Percentiles rank a stretch among this genome's conserved stretches.
phyloP scores from a whole-genome alignment of 1,140 invertebrate species.

The Odontomachus brunneus region DNA sequence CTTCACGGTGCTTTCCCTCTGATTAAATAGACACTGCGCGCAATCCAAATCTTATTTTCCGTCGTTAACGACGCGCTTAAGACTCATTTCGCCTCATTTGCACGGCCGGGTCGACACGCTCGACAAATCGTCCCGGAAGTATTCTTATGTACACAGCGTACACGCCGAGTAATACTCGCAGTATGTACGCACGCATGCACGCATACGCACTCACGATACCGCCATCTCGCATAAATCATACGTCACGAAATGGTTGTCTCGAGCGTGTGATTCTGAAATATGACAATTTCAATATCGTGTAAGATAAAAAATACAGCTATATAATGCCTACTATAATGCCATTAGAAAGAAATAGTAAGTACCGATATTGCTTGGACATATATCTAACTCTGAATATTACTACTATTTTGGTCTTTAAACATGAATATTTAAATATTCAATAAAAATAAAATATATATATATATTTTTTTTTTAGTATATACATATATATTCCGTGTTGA shows the following conservation, averaged over 20 bases:
- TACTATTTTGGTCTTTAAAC: no score
- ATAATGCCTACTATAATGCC: no score
- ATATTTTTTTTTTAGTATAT: no score
- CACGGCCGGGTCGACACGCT: neutral
- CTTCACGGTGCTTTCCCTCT: constrained; percentile 5
- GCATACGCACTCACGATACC: neutral
- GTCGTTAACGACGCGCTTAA: neutral
- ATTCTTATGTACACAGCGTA: neutral
- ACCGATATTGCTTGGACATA: no score
- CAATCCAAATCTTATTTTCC: constrained; percentile 14
- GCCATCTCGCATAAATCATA: neutral
- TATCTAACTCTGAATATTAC: no score
- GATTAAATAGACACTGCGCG: constrained; percentile 29
- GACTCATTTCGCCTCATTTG: neutral
- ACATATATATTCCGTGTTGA: no score
- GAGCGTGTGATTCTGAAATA: neutral
- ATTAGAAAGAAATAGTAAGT: no score
- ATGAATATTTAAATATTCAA: no score
- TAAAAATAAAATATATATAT: no score
- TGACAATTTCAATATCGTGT: neutral
- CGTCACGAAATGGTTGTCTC: neutral
- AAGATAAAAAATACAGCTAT: neutral
- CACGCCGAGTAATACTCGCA: neutral
- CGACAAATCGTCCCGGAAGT: neutral
- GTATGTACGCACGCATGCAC: no score